phyloP scores from a whole-genome alignment of 2,797 vertebrate species.

The Chromis chromis region DNA sequence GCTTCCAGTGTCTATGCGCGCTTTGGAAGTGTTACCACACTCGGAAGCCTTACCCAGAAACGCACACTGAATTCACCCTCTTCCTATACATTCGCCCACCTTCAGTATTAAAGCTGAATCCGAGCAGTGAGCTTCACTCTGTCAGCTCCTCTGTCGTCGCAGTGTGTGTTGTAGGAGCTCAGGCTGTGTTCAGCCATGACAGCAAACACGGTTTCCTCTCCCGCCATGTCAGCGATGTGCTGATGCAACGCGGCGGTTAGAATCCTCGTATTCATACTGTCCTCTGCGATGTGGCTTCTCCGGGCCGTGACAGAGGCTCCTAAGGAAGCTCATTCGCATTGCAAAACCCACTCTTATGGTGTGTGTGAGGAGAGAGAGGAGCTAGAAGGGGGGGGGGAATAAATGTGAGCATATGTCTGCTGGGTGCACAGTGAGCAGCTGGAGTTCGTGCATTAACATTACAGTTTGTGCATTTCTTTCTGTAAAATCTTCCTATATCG shows the following conservation, averaged over 20 bases:
- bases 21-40: background rate
- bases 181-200: conserved; percentile 43
- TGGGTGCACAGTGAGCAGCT: background rate
- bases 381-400: background rate
- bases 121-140: conserved; percentile 6
- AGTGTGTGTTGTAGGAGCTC: conserved; percentile 38
- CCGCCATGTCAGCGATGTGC: conserved; percentile 33
- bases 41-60: background rate
- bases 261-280: conserved; percentile 32
- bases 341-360: conserved; percentile 38
- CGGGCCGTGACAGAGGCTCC: conserved; percentile 31
- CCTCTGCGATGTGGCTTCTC: conserved; percentile 44
- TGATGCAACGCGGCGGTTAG: conserved; percentile 54
- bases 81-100: background rate
- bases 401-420: conserved; percentile 5
- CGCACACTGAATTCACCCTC: conserved; percentile 1
- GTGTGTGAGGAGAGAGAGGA: background rate
- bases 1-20: background rate
- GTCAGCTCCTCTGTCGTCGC: conserved; percentile 34
- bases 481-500: background rate
- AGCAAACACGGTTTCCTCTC: conserved; percentile 37
- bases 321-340: conserved; percentile 52
- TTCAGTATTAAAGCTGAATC: conserved; percentile 8
- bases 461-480: background rate
- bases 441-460: conserved; percentile 22